Evolutionary conservation across 2,888 invertebrate genomes (phyloP), one percentile per base, ranked within the genome.

Genomic region (Melipona bicolor): DNA sequence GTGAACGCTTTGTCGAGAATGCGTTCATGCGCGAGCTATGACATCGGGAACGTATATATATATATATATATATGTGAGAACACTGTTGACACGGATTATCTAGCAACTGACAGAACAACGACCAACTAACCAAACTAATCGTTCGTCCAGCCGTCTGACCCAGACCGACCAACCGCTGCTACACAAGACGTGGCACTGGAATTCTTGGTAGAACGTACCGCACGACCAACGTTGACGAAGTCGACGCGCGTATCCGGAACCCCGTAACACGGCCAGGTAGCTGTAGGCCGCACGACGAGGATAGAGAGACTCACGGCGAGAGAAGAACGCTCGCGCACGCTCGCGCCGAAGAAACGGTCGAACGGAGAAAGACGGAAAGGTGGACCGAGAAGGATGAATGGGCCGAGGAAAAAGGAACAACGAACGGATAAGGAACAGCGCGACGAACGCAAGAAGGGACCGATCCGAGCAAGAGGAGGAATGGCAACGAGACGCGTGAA

Each of bases 141-240:
- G 73, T 64, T 24, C 64, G 36, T 64, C 19, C 52, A 24, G 24
- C 36, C 52, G 77, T 69, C 73, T 69, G 65, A 75, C 70, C 77
- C 19, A 52, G 61, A 75, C 67, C 81, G 71, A 85, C 73, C 80
- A 70, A 77, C 70, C 77, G 81, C 64, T 52, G 70, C 71, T 62
- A 77, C 73, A 67, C 84, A 79, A 86, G 81, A 88, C 88, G 88
- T 88, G 88, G 88, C 88, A 88, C 88, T 88, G 84, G 71, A 85
- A 88, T 88, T 87, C 79, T 70, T 68, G 68, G 65, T 75, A 50
- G 81, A 69, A 76, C 77, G 69, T 68, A 75, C 73, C 82, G 77
- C 76, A 79, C 87, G 84, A 72, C 85, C 43, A 81, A 77, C 77
- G 81, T 79, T 79, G 85, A 85, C 83, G 84, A 77, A 81, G 84